phyloP scores from a whole-genome alignment of 2,797 vertebrate genomes.

The Parambassis ranga region DNA sequence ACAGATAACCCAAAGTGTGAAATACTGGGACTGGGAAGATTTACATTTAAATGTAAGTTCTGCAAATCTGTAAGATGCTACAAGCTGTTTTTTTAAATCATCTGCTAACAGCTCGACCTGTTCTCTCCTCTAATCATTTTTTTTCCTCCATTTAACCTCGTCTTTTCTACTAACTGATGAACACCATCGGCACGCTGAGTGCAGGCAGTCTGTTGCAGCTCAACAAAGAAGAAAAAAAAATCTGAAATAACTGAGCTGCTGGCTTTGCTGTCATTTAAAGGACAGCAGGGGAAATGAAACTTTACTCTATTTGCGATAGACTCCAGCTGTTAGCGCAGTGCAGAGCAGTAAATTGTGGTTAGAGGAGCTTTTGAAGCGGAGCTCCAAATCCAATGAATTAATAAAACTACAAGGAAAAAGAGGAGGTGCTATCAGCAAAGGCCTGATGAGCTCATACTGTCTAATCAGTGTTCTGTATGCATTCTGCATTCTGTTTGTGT shows the following conservation, averaged over 20 bases:
- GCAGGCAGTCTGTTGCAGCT: neutral
- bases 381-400: slow-evolving; percentile 54
- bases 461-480: neutral
- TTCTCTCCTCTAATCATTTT: slow-evolving; percentile 4
- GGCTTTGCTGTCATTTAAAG: slow-evolving; percentile 33
- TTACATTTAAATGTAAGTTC: slow-evolving; percentile 8
- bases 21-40: slow-evolving; percentile 5
- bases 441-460: slow-evolving; percentile 19
- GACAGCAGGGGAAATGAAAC: slow-evolving; percentile 25
- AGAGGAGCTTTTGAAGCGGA: slow-evolving; percentile 2
- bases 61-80: slow-evolving; percentile 3
- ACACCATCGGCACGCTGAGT: slow-evolving; percentile 10
- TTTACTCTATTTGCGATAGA: slow-evolving; percentile 21
- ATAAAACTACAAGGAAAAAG: slow-evolving; percentile 44
- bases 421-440: slow-evolving; percentile 13
- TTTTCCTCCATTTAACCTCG: slow-evolving; percentile 33
- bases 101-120: neutral
- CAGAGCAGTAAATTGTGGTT: slow-evolving; percentile 33
- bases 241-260: slow-evolving; percentile 18
- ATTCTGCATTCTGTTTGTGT: neutral
- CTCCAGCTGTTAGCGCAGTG: slow-evolving; percentile 28
- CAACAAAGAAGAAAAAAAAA: neutral
- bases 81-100: slow-evolving; percentile 14
- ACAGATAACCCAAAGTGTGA: slow-evolving; percentile 3
- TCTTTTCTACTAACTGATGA: slow-evolving; percentile 21